Base-by-base conservation (phyloP, 2,888 invertebrate genomes). In the Amphipyra berbera region DNA sequence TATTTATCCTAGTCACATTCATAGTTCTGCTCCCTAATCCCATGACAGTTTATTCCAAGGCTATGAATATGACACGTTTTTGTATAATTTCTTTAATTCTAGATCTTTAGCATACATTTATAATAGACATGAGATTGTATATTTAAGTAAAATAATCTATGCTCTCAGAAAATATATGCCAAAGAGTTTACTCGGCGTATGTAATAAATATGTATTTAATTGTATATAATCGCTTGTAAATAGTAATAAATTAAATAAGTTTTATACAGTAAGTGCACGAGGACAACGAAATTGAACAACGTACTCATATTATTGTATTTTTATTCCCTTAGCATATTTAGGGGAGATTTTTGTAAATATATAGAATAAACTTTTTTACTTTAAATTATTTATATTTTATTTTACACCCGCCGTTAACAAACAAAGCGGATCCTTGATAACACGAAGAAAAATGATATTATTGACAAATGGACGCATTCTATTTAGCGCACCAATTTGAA, bases 161-260 rank as follows among this genome's bases (percentile, higher is more conserved):
- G 79, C 81, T 87, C 84, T 82, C 84, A 84, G 82, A 81, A 82
- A 87, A 84, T 78, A 76, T 84, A 89, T 87, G 87, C 92, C 91
- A 92, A 92, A 92, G 92, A 91, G 85, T 87, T 87, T 86, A 84
- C 85, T 85, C 83, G 86, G 88, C 82, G 87, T 88, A 88, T 89
- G 84, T 88, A 81, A 82, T 79, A 77, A 70, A 63, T 49, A 60
- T 75, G 62, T 79, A 71, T 61, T 68, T 67, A 75, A 71, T 54
- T 68, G 33, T 76, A 68, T 67, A 77, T 62, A 68, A 60, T 79
- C 62, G 53, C 41, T 58, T 65, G 46, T 71, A 68, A 54, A 40
- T 78, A 72, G 1, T 47, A 6, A 66, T 56, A 49, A 52, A 6
- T 30, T 56, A 59, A 49, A 0, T 69, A 55, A 48, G 42, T 42